Percentiles rank a stretch among this genome's conserved stretches.
These are phyloP conservation scores for Drosophila ustulata DNA, from an alignment of 2,888 invertebrate genomes.

Conservation along the genomic window DNA sequence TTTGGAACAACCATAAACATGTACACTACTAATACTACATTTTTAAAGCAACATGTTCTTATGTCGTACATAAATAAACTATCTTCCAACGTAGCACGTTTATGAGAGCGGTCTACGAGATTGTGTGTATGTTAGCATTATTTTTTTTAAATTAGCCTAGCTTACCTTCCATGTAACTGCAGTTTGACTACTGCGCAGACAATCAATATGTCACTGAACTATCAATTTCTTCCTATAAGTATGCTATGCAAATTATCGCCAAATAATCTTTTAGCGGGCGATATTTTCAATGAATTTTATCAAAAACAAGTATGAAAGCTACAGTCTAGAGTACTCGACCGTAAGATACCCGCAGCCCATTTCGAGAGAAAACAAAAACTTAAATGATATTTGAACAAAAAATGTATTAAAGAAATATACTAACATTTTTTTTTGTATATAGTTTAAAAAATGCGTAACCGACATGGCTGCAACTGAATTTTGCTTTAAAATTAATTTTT, in stretches of 20 bases:
- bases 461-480: too few species aligned
- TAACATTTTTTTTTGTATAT: too few species aligned
- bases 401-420: too few species aligned
- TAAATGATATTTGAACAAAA: too few species aligned
- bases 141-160: constrained; percentile 12
- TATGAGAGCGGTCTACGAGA: constrained; percentile 4
- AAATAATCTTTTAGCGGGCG: background rate
- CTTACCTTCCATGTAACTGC: constrained; percentile 8
- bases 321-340: too few species aligned
- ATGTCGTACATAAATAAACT: background rate
- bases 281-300: background rate
- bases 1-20: constrained; percentile 5
- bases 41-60: constrained; percentile 39
- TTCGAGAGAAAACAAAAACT: too few species aligned
- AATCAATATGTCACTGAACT: constrained; percentile 48
- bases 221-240: constrained; percentile 13
- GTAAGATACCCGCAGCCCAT: too few species aligned
- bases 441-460: too few species aligned
- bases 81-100: background rate
- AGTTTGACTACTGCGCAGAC: constrained; percentile 45
- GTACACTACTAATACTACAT: constrained; percentile 9
- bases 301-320: background rate
- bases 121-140: background rate
- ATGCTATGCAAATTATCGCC: background rate
- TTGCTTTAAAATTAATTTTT: too few species aligned